Evolutionary conservation across 2,797 vertebrate species (phyloP).

Genomic region (Acipenser ruthenus): DNA sequence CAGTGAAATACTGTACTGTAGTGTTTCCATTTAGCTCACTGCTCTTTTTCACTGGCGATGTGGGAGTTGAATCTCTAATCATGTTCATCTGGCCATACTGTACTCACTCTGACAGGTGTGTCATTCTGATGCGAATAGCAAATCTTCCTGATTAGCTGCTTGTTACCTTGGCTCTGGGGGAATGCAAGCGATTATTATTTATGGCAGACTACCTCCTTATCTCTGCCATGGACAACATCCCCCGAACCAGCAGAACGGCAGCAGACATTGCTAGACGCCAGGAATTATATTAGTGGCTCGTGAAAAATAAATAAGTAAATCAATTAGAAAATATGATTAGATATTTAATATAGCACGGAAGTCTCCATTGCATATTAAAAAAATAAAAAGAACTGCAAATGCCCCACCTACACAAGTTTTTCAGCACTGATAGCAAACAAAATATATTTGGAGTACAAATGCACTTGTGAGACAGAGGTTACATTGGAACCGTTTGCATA

Average conservation of each 20-base stretch:
- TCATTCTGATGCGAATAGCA: constrained; percentile 50
- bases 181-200: constrained; percentile 40
- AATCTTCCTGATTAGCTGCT: constrained; percentile 56
- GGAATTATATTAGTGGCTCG: neutral
- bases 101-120: constrained; percentile 15
- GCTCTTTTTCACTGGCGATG: neutral
- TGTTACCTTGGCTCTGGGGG: constrained; percentile 42
- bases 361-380: too few relatives aligned
- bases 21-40: too few relatives aligned
- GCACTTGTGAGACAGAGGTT: too few relatives aligned
- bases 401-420: too few relatives aligned
- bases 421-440: too few relatives aligned
- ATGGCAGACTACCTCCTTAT: neutral
- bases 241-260: neutral
- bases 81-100: constrained; percentile 44
- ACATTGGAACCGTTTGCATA: too few relatives aligned
- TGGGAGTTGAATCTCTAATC: constrained; percentile 36
- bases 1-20: too few relatives aligned
- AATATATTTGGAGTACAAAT: too few relatives aligned
- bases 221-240: neutral
- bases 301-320: neutral
- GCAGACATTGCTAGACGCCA: neutral
- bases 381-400: too few relatives aligned
- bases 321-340: too few relatives aligned
- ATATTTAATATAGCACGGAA: too few relatives aligned